phyloP scores from a whole-genome alignment of 1,140 invertebrate genomes.

The Steinernema feltiae region DNA sequence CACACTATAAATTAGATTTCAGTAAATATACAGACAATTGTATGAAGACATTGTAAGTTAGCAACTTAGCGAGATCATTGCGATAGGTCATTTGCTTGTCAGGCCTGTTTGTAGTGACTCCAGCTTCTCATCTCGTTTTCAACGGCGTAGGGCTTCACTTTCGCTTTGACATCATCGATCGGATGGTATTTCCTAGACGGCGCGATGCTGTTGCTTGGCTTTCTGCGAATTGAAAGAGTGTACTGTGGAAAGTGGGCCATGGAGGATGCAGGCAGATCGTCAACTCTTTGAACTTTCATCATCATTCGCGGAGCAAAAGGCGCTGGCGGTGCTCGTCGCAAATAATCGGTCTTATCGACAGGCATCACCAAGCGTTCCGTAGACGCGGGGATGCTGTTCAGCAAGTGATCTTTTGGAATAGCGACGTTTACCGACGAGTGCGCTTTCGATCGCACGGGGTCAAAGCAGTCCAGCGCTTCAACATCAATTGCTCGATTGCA shows the following conservation, averaged over 20 bases:
- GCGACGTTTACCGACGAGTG: not conserved
- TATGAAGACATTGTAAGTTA: not conserved
- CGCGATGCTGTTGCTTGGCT: not conserved
- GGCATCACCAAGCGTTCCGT: not conserved
- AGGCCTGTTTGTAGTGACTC: not conserved
- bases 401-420: not conserved
- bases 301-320: not conserved
- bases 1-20: not conserved
- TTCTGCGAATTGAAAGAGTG: not conserved
- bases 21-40: slow-evolving; percentile 9
- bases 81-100: not conserved
- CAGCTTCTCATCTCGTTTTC: not conserved
- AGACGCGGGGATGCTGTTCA: not conserved
- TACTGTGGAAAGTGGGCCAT: not conserved
- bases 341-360: too few species aligned
- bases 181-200: too few species aligned
- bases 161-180: not conserved
- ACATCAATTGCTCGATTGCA: not conserved
- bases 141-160: not conserved
- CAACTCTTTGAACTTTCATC: not conserved
- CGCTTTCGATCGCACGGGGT: not conserved
- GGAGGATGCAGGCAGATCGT: not conserved
- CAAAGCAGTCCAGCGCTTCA: slow-evolving; percentile 3
- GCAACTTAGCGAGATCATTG: not conserved
- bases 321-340: not conserved